Conservation (phyloP, 2,797 vertebrate species). For the Chaunax sp. region DNA sequence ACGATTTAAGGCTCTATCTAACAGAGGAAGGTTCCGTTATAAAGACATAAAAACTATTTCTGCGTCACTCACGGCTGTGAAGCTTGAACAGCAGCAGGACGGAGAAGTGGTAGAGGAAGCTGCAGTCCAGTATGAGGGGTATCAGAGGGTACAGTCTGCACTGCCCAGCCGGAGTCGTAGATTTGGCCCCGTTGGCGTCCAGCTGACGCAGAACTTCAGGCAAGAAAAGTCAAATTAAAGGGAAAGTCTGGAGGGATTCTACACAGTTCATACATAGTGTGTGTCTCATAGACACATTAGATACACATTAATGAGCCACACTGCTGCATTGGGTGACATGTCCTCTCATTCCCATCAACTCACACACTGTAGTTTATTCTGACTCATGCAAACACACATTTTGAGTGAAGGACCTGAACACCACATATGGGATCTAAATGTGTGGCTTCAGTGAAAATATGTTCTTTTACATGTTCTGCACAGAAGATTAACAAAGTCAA, state of each 20-base stretch:
- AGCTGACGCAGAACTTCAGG: slow-evolving; percentile 78
- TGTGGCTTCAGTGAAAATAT: too few relatives aligned
- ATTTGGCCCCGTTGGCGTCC: slow-evolving; percentile 79
- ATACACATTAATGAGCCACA: too few relatives aligned
- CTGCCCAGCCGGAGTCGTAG: slow-evolving; percentile 87
- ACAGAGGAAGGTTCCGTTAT: accelerated
- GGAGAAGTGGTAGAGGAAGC: slow-evolving; percentile 95
- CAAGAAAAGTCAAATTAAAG: neutral
- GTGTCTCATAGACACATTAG: too few relatives aligned
- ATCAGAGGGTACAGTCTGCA: slow-evolving; percentile 95
- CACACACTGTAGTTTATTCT: too few relatives aligned
- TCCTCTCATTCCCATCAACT: too few relatives aligned
- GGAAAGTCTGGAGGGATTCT: neutral
- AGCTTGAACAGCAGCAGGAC: slow-evolving; percentile 96
- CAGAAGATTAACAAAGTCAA: too few relatives aligned
- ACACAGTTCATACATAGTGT: too few relatives aligned
- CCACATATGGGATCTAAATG: too few relatives aligned
- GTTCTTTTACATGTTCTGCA: too few relatives aligned
- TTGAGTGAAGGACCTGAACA: too few relatives aligned
- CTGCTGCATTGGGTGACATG: too few relatives aligned
- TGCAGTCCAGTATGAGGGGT: slow-evolving; percentile 93
- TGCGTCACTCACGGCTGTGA: slow-evolving; percentile 91
- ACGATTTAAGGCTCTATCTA: neutral
- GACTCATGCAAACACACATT: too few relatives aligned
- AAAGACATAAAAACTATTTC: neutral